phyloP scores from a whole-genome alignment of 2,888 invertebrate species.

The Folsomia candida region DNA sequence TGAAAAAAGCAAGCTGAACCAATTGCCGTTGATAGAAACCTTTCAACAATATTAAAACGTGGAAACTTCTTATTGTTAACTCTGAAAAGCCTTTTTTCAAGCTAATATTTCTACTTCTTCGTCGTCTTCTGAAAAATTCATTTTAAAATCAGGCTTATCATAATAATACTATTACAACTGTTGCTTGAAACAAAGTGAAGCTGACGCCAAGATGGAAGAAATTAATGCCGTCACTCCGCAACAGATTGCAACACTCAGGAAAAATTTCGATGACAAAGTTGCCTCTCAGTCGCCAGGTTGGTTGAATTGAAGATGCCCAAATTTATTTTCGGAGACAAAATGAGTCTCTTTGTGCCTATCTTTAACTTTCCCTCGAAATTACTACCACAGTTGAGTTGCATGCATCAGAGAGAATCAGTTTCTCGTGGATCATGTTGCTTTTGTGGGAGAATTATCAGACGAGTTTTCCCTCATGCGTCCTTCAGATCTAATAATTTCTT shows the following conservation, averaged over 20 bases:
- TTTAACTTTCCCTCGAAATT: no score
- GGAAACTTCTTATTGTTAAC: no score
- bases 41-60: slow-evolving; percentile 15
- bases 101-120: background rate
- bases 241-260: slow-evolving; percentile 32
- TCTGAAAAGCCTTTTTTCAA: background rate
- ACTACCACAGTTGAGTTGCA: background rate
- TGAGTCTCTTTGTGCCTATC: no score
- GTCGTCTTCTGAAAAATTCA: background rate
- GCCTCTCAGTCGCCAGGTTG: slow-evolving; percentile 40
- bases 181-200: background rate
- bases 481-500: no score
- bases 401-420: no score
- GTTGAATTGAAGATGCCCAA: background rate
- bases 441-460: no score
- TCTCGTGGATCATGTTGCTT: no score
- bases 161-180: background rate
- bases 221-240: slow-evolving; percentile 40
- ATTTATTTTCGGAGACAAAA: no score
- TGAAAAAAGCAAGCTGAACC: background rate
- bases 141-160: background rate
- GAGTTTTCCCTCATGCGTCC: no score
- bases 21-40: background rate
- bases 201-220: slow-evolving; percentile 34
- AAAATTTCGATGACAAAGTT: slow-evolving; percentile 40